Percentiles rank a stretch among this genome's conserved stretches.
Evolutionary conservation across 1,140 invertebrate species (phyloP).

Genomic region (Drosophila pectinifera): DNA sequence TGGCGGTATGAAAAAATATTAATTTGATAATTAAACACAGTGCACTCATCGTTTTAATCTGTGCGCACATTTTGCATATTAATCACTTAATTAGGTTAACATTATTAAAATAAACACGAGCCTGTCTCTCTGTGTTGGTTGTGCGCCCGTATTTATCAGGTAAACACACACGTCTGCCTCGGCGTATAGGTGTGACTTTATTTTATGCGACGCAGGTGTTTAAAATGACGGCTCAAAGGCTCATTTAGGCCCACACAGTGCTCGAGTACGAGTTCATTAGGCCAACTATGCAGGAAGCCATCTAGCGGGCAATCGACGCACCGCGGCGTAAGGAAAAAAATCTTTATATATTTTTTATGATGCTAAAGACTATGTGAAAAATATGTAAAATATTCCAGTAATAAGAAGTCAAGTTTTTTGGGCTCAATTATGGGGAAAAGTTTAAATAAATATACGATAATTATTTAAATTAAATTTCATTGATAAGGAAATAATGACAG

Average conservation of each 20-base stretch:
- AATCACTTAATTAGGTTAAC: constrained; percentile 82
- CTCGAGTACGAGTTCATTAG: constrained; percentile 41
- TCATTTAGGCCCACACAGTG: constrained; percentile 8
- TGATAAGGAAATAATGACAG: no score
- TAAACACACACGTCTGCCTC: constrained; percentile 17
- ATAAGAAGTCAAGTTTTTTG: no score
- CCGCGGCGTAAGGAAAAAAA: background rate
- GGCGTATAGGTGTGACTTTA: constrained; percentile 53
- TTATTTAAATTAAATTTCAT: no score
- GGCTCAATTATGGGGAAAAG: no score
- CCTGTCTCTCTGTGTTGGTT: constrained; percentile 33
- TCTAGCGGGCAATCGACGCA: constrained; percentile 12
- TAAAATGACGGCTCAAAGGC: constrained; percentile 47
- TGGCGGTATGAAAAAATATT: constrained; percentile 43
- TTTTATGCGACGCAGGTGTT: constrained; percentile 65
- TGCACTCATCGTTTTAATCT: constrained; percentile 73
- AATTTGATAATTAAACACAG: constrained; percentile 75
- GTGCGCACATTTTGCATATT: constrained; percentile 80
- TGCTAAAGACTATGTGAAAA: no score
- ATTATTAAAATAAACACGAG: constrained; percentile 78
- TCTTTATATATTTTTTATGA: no score
- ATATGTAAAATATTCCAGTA: no score
- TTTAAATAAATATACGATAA: no score
- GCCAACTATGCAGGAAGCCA: constrained; percentile 51
- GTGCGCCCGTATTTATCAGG: constrained; percentile 63